Base-by-base conservation (phyloP, 2,888 invertebrate species). In the Xylophagus ater region DNA sequence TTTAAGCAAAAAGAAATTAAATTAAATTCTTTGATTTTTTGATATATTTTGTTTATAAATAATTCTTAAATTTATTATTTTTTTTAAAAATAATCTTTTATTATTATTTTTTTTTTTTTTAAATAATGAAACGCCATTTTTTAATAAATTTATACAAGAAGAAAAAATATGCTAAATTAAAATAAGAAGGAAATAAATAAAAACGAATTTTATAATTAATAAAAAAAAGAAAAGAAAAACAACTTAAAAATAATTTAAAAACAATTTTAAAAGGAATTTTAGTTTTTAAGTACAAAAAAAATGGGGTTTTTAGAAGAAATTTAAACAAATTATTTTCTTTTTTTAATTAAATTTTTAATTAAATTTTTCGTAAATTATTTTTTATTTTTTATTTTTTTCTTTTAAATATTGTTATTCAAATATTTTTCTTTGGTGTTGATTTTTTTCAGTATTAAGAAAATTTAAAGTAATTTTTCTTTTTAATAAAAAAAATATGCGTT, bases 311-410 rank as follows among this genome's bases (percentile, higher is more conserved):
- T n/a, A n/a, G n/a, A n/a, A 25, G 4, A 9, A n/a, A 25, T n/a
- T 25, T 25, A 3, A 25, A 12, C 12, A 25, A 25, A 25, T 25
- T 25, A 12, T 12, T 3, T 13, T n/a, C n/a, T 25, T 12, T 12
- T 12, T 25, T 25, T 25, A 25, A 25, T 25, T 9, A 12, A 25
- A 12, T 25, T 5, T 25, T 25, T n/a, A 12, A 25, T n/a, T 12
- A 12, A 12, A 12, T 25, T 25, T 46, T 44, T 44, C 32, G 39
- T 44, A 46, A 46, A 35, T n/a, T n/a, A n/a, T n/a, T n/a, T n/a
- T n/a, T n/a, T n/a, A n/a, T n/a, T n/a, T n/a, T n/a, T n/a, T n/a
- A n/a, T n/a, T n/a, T 34, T 18, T 23, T 40, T 33, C 23, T 34
- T 40, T 28, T 31, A 15, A 14, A 30, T 18, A 15, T 21, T 31